A percentile compares a stretch with the other conserved stretches of the same genome.
Evolutionary conservation across 2,888 invertebrate genomes (phyloP).

Genomic region (Entomobrya multifasciata): DNA sequence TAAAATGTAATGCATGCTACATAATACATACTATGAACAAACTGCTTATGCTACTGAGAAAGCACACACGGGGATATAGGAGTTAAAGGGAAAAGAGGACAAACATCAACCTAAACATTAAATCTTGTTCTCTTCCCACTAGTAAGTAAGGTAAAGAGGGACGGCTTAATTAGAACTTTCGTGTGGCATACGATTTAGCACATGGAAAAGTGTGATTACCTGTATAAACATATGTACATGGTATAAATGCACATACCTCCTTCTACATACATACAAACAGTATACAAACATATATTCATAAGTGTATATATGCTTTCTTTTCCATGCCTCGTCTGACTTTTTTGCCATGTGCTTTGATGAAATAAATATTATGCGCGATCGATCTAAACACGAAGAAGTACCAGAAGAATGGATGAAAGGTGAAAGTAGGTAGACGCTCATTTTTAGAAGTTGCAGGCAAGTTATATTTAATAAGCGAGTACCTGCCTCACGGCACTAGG

Average conservation of each 20-base stretch:
- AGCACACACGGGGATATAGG: background rate
- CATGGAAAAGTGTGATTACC: constrained; percentile 65
- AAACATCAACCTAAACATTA: constrained; percentile 47
- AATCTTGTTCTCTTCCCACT: constrained; percentile 21
- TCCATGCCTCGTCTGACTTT: constrained; percentile 18
- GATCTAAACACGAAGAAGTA: constrained; percentile 29
- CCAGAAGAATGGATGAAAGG: background rate
- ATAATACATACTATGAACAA: no score
- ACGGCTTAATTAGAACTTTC: constrained; percentile 64
- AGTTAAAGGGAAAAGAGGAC: constrained; percentile 21
- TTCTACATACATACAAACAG: constrained; percentile 3
- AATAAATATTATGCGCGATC: constrained; percentile 52
- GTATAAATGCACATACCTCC: background rate
- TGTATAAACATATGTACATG: constrained; percentile 30
- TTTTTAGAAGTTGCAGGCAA: background rate
- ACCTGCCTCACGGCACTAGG: background rate
- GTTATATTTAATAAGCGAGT: constrained; percentile 33
- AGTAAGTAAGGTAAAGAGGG: constrained; percentile 13
- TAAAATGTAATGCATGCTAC: background rate
- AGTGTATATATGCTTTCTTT: background rate
- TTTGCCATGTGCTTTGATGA: constrained; percentile 55
- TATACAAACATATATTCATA: background rate
- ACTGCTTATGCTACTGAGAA: background rate
- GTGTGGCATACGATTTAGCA: constrained; percentile 51
- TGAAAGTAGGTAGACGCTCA: background rate